Evolutionary conservation across 2,113 vertebrate species (phyloP).

Genomic region (Prionailurus bengalensis): DNA sequence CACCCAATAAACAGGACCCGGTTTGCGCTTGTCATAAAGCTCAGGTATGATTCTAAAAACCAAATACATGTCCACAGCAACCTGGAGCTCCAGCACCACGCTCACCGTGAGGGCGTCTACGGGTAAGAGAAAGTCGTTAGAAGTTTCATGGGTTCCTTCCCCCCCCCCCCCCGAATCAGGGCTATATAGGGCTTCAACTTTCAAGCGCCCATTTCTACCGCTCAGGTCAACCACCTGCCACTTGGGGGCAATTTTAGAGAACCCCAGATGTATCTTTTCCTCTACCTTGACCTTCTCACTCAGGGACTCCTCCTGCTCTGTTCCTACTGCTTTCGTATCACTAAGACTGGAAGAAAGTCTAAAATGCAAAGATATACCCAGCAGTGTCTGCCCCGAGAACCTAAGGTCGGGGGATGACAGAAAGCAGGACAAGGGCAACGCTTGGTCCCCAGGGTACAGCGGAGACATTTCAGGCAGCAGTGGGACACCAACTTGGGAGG

Average conservation of each 20-base stretch:
- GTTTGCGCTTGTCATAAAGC: too few species aligned
- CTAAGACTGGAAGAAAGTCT: too few species aligned
- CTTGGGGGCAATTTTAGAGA: neutral
- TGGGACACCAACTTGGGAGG: neutral
- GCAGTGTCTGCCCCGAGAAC: neutral
- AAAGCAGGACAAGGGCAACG: neutral
- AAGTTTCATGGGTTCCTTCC: too few species aligned
- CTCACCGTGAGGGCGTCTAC: neutral
- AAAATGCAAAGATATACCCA: neutral
- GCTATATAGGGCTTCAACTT: too few species aligned
- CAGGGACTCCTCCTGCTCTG: too few species aligned
- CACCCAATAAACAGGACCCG: accelerated
- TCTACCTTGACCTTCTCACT: neutral
- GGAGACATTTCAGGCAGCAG: neutral
- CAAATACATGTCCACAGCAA: neutral
- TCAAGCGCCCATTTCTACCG: neutral
- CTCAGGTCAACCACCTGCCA: accelerated
- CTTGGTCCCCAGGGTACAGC: neutral
- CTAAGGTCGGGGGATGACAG: accelerated
- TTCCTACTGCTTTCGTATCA: too few species aligned
- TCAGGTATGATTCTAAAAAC: neutral
- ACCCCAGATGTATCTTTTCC: neutral
- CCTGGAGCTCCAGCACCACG: neutral
- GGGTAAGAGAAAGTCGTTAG: neutral
- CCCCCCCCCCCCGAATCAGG: too few species aligned